Base-by-base conservation (phyloP, 2,113 vertebrate species). In the Scomber colias region DNA sequence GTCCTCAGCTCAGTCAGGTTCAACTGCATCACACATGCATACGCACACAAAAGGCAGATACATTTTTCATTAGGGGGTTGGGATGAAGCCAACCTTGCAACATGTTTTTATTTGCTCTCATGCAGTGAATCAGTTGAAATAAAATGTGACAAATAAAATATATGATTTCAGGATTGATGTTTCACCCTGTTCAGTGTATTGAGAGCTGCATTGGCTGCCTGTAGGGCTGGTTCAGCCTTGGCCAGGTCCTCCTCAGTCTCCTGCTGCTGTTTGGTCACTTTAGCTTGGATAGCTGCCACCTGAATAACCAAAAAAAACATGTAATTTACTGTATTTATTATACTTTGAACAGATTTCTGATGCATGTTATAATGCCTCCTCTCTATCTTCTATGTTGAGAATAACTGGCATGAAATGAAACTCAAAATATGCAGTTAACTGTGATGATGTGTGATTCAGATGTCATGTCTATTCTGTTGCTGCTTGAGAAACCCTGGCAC, bases 1-100 rank as follows among this genome's bases (percentile, higher is more conserved):
- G 92, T 94, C 91, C 93, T 93, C 83, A 95, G 82, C 85, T 96
- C 94, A 59, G 92, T 95, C 73, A 95, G 70, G 81, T 94, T 96
- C 79, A 95, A 80, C 95, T 95, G 68, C 55, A 90, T 81, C 11
- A 55, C 17, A 77, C 19, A 44, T 35, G 79, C 45, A 74, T 50
- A 85, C 19, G 56, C 15, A 82, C 4, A 81, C 13, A 81, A 68
- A 21, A 6, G 4, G 24, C 46, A 67, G 35, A 40, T 61, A 57
- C 21, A 49, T 2, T 17, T 54, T 77, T 69, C 5, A 73, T 75
- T 57, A 24, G 1, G 30, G n/a, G 11, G 0, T 30, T 77, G 40
- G 40, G 21, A 59, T 50, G n/a, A 15, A 71, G 63, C 49, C 54
- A 79, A 40, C 14, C 56, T 27, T 74, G 49, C 49, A 64, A 67